These are phyloP conservation scores for Scomber japonicus DNA, from an alignment of 2,113 vertebrate species.

Conservation along the genomic window DNA sequence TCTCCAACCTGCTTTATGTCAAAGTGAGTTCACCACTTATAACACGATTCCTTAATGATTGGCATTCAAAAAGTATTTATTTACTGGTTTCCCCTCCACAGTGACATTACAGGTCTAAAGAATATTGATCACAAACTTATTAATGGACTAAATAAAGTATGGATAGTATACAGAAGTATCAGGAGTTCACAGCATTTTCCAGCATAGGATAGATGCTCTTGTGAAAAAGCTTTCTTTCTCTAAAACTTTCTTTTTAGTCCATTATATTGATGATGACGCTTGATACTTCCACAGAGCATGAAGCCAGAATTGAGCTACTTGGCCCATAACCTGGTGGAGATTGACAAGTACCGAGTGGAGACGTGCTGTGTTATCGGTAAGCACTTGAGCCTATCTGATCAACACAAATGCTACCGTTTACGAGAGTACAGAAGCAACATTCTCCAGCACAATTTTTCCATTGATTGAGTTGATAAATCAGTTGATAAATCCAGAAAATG, in stretches of 20 bases:
- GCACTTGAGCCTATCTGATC: slow-evolving; percentile 12
- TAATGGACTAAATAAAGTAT: no score
- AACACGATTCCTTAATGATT: background rate
- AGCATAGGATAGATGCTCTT: background rate
- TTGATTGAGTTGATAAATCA: background rate
- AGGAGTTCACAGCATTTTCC: background rate
- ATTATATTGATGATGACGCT: slow-evolving; percentile 6
- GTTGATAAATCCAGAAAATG: background rate
- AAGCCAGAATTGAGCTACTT: slow-evolving; percentile 98
- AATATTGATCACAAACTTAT: background rate
- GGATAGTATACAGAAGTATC: no score
- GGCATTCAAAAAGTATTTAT: background rate
- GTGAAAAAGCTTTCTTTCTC: background rate
- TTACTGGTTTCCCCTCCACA: background rate
- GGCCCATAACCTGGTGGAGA: slow-evolving; percentile 98
- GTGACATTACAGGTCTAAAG: background rate
- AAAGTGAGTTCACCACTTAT: slow-evolving; percentile 86
- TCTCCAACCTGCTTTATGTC: slow-evolving; percentile 97
- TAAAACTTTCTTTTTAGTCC: background rate
- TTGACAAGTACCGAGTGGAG: slow-evolving; percentile 99
- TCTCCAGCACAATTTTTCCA: background rate
- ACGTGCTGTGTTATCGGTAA: slow-evolving; percentile 99
- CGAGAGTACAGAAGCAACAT: background rate
- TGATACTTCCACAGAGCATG: slow-evolving; percentile 89
- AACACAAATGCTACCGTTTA: background rate